Base-by-base conservation (phyloP, 2,797 vertebrate genomes). In the Sternarchorhynchus goeldii region DNA sequence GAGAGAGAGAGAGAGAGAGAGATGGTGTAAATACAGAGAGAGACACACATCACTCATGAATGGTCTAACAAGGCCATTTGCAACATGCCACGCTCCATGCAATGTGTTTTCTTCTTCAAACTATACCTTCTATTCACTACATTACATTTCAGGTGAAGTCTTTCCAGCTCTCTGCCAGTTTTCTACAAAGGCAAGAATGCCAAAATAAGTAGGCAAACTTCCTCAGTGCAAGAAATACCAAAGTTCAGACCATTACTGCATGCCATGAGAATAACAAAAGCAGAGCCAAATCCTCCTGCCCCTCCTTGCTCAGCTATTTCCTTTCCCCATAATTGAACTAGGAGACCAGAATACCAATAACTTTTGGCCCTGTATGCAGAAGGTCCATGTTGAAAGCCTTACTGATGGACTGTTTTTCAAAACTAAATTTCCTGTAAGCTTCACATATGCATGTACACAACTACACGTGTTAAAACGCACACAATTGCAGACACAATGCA, bases 231-330 rank as follows among this genome's bases (percentile, higher is more conserved):
- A 50, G 45, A 50, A 50, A 67, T 60, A 20, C 2, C 21, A 63
- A 36, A 74, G 34, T 63, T 34, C 17, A 73, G 29, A 53, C 50
- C 14, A 74, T 16, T 17, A 62, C 10, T 67, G 5, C 29, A 29
- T 58, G 7, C 34, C 41, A 25, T 31, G n/a, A 62, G 14, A 65
- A 21, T 32, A 55, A 75, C 55, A 72, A 72, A 82, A 58, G 18
- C 36, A 1, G 5, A 14, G 25, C 45, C 50, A 73, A 81, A 77
- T 76, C 50, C 72, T 78, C 72, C 73, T 3, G 3, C 58, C 70
- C 64, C 34, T 73, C 76, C 82, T 71, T 59, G 29, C 67, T 75
- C 29, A 68, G 76, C 73, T 73, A 81, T 83, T 78, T 83, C 56
- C 72, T 81, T 78, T 65, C 53, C 58, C 25, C 34, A 39, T 50